These are phyloP conservation scores for Hippocampus comes DNA, from an alignment of 2,113 vertebrate genomes.

Conservation along the genomic window DNA sequence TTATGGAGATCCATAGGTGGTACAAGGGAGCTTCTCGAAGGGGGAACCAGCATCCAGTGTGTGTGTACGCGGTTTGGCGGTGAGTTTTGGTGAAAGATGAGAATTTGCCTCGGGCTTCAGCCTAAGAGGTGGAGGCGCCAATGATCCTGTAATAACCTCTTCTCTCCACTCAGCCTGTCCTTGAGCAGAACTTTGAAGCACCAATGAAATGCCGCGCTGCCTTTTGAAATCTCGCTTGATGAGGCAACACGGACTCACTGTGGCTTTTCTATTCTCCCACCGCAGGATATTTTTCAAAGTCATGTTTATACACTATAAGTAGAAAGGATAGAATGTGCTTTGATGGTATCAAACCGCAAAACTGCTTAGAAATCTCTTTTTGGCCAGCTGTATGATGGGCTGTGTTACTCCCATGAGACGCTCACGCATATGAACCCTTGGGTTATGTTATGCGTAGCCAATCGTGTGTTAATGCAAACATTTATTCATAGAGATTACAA, in stretches of 20 bases:
- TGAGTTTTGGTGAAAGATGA: conserved; percentile 35
- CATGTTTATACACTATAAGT: conserved; percentile 74
- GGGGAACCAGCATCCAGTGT: not conserved
- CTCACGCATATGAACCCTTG: conserved; percentile 21
- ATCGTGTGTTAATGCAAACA: conserved; percentile 21
- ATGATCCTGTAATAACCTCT: conserved; percentile 61
- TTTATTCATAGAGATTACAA: not conserved
- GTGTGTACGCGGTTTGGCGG: not conserved
- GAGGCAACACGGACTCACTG: conserved; percentile 66
- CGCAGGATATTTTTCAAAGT: conserved; percentile 72
- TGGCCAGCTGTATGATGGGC: conserved; percentile 37
- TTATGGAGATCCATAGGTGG: not conserved
- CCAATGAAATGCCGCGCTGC: conserved; percentile 72
- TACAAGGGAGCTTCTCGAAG: not conserved
- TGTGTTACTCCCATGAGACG: conserved; percentile 35
- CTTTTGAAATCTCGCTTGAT: conserved; percentile 75
- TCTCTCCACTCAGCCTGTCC: conserved; percentile 52
- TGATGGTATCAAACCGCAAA: conserved; percentile 69
- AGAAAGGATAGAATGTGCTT: conserved; percentile 64
- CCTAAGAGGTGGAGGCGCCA: conserved; percentile 63
- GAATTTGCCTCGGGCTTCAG: conserved; percentile 36
- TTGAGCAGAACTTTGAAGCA: conserved; percentile 71
- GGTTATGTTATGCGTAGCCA: conserved; percentile 36
- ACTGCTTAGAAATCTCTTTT: conserved; percentile 60
- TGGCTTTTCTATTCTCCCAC: conserved; percentile 58